Conservation (phyloP, 1,140 invertebrate genomes). For the Matsumurasca onukii region DNA sequence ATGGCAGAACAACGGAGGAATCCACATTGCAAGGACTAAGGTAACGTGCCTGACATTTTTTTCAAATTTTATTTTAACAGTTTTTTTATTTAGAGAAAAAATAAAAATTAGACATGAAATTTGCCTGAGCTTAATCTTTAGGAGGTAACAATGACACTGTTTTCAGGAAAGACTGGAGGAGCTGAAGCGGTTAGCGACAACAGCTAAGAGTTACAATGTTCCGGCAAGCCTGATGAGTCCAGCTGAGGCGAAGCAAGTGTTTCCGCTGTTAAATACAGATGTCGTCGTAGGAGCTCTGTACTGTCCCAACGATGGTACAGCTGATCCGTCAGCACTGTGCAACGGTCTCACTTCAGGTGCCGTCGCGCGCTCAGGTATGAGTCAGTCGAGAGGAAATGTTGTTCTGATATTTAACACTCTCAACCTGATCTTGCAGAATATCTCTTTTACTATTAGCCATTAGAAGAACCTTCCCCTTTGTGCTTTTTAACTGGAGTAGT, state of each 20-base stretch:
- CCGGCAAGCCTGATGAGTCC: constrained; percentile 71
- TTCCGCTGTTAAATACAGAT: constrained; percentile 73
- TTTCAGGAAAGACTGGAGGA: constrained; percentile 75
- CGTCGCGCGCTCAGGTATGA: too few species aligned
- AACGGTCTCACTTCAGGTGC: constrained; percentile 70
- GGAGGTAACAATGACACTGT: too few species aligned
- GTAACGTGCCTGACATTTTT: constrained; percentile 51
- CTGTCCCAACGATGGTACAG: constrained; percentile 75
- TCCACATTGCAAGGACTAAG: constrained; percentile 78
- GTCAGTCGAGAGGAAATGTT: too few species aligned
- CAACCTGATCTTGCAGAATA: too few species aligned
- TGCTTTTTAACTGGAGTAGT: too few species aligned
- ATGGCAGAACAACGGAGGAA: constrained; percentile 84
- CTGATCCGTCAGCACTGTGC: constrained; percentile 80
- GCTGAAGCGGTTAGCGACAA: constrained; percentile 76
- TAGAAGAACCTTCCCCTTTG: too few species aligned
- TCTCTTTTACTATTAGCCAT: too few species aligned
- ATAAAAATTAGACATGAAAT: too few species aligned
- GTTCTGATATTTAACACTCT: too few species aligned
- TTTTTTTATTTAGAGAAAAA: too few species aligned
- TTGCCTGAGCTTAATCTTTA: too few species aligned
- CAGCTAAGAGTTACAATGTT: constrained; percentile 74
- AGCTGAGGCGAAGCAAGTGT: constrained; percentile 71
- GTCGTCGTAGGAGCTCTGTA: constrained; percentile 75
- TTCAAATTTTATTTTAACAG: too few species aligned